A percentile compares a stretch with the other conserved stretches of the same genome.
Evolutionary conservation across 2,888 invertebrate species (phyloP).

Genomic region (Prenolepis imparis): DNA sequence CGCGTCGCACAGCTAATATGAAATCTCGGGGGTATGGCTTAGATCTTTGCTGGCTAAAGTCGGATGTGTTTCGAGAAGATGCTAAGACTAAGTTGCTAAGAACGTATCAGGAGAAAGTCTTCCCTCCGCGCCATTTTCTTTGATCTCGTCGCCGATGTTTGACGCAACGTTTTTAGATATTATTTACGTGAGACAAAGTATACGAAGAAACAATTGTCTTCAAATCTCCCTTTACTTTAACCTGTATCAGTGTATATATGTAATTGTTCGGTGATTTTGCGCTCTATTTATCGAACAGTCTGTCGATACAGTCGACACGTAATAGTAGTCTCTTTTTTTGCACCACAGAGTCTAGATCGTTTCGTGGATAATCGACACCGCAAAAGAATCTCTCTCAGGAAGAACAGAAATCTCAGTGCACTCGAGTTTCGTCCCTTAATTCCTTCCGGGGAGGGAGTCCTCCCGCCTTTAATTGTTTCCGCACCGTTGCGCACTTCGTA

Average conservation of each 20-base stretch:
- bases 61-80: conserved; percentile 50
- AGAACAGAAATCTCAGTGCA: conserved; percentile 20
- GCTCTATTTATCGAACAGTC: not conserved
- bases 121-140: not conserved
- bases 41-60: conserved; percentile 49
- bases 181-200: not conserved
- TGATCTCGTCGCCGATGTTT: conserved; percentile 3
- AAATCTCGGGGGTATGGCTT: conserved; percentile 51
- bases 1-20: conserved; percentile 52
- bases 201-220: not conserved
- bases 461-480: conserved; percentile 50
- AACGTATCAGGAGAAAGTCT: not conserved
- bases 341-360: not conserved
- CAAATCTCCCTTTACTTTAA: not conserved
- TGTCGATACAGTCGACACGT: conserved; percentile 21
- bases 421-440: conserved; percentile 32
- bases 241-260: conserved; percentile 7
- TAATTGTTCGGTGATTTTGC: conserved; percentile 34
- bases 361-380: conserved; percentile 34
- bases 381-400: conserved; percentile 14
- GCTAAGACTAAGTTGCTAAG: conserved; percentile 15
- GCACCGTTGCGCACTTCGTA: conserved; percentile 37
- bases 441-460: conserved; percentile 5
- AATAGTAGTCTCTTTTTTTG: conserved; percentile 7
- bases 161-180: not conserved